Conservation (phyloP, 2,888 invertebrate species). For the Cepaea hortensis region DNA sequence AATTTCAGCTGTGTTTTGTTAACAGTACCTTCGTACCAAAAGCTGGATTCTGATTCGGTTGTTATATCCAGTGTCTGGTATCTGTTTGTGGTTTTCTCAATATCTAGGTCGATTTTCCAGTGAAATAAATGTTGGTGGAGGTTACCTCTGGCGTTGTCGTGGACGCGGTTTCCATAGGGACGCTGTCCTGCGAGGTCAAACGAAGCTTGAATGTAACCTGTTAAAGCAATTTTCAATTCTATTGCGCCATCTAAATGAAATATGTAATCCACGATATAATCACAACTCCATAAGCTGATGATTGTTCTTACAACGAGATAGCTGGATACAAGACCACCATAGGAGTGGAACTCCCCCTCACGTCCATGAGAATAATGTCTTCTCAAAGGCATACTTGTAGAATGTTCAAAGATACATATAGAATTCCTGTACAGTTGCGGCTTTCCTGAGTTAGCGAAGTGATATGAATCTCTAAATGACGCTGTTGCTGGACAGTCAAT, state of each 20-base stretch:
- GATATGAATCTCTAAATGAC: slow-evolving; percentile 61
- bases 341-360: slow-evolving; percentile 52
- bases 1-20: slow-evolving; percentile 61
- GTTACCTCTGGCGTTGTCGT: slow-evolving; percentile 62
- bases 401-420: slow-evolving; percentile 71
- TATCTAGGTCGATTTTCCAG: slow-evolving; percentile 71
- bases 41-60: slow-evolving; percentile 43
- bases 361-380: slow-evolving; percentile 63
- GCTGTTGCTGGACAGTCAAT: slow-evolving; percentile 72
- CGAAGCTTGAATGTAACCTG: slow-evolving; percentile 68
- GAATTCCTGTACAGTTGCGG: slow-evolving; percentile 58
- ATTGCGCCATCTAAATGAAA: slow-evolving; percentile 70
- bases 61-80: slow-evolving; percentile 62
- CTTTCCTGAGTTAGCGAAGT: slow-evolving; percentile 58
- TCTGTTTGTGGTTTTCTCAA: slow-evolving; percentile 63
- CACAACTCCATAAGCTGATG: slow-evolving; percentile 66
- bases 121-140: slow-evolving; percentile 69
- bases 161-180: slow-evolving; percentile 61
- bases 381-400: slow-evolving; percentile 65
- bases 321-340: slow-evolving; percentile 64
- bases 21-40: slow-evolving; percentile 51
- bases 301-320: slow-evolving; percentile 66
- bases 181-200: slow-evolving; percentile 61
- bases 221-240: slow-evolving; percentile 63
- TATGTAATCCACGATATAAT: slow-evolving; percentile 71